Percentiles rank a stretch among this genome's conserved stretches.
phyloP scores from a whole-genome alignment of 2,797 vertebrate genomes.

The Toxotes lorentzi region DNA sequence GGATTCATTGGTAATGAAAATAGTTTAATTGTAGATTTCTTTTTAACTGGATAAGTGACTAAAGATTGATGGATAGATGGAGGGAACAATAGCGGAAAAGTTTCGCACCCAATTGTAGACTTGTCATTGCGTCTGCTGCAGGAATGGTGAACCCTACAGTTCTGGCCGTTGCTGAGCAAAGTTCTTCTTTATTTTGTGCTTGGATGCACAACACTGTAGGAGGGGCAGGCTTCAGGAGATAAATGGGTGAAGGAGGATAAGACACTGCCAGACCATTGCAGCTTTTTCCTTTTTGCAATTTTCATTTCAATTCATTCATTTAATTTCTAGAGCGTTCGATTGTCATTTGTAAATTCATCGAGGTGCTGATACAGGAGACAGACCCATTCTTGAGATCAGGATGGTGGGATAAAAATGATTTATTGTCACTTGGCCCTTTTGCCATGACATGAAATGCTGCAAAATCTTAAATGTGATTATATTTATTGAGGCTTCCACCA shows the following conservation, averaged over 20 bases:
- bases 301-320: background rate
- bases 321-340: background rate
- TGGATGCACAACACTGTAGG: constrained; percentile 44
- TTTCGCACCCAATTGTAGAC: constrained; percentile 36
- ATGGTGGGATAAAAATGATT: constrained; percentile 9
- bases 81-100: constrained; percentile 15
- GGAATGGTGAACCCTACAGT: constrained; percentile 14
- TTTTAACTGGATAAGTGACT: background rate
- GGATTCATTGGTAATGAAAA: background rate
- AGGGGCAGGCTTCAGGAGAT: constrained; percentile 1
- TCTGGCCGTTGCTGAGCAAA: constrained; percentile 36
- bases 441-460: constrained; percentile 24
- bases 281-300: background rate
- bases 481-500: background rate
- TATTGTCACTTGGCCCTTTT: constrained; percentile 9
- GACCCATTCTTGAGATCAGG: background rate
- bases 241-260: constrained; percentile 21
- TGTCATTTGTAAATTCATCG: constrained; percentile 22
- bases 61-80: constrained; percentile 13
- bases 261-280: background rate
- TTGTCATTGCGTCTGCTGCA: constrained; percentile 18
- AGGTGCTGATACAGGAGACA: constrained; percentile 4
- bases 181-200: constrained; percentile 52
- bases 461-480: constrained; percentile 39
- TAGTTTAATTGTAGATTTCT: background rate